These are phyloP conservation scores for Cantharis rufa DNA, from an alignment of 2,888 invertebrate species.

Conservation along the genomic window DNA sequence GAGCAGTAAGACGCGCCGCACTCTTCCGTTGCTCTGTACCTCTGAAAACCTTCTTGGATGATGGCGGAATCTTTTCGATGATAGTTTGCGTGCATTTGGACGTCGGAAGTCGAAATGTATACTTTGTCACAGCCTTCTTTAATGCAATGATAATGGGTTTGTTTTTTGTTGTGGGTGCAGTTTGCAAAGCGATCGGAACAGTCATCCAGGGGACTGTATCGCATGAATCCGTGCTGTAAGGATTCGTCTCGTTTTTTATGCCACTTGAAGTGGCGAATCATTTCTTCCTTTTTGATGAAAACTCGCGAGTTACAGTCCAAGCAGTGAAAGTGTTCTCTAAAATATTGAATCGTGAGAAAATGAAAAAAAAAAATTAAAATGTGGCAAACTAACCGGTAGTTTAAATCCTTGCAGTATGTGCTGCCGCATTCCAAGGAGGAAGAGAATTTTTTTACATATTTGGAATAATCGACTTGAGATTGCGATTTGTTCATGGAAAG, in stretches of 20 bases:
- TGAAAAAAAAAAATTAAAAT: constrained; percentile 6
- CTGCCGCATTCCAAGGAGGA: constrained; percentile 84
- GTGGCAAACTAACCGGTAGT: constrained; percentile 62
- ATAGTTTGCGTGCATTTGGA: constrained; percentile 99
- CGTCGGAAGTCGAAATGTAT: constrained; percentile 97
- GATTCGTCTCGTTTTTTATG: constrained; percentile 98
- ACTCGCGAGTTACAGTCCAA: constrained; percentile 77
- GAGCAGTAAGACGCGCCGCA: constrained; percentile 90
- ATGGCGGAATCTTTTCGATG: constrained; percentile 98
- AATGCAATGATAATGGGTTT: constrained; percentile 97
- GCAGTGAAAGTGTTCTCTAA: constrained; percentile 93
- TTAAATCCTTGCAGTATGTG: constrained; percentile 83
- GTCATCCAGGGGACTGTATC: constrained; percentile 92
- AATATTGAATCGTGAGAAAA: constrained; percentile 21
- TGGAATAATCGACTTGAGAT: constrained; percentile 81
- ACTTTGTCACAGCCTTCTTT: constrained; percentile 93
- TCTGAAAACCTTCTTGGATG: constrained; percentile 95
- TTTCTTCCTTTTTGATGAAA: constrained; percentile 98
- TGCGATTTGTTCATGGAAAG: constrained; percentile 64
- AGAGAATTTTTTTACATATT: constrained; percentile 84
- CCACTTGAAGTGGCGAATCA: constrained; percentile 99
- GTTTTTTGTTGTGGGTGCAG: constrained; percentile 91
- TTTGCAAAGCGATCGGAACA: constrained; percentile 79
- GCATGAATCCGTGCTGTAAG: constrained; percentile 90
- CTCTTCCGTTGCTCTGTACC: constrained; percentile 94